phyloP scores from a whole-genome alignment of 2,888 invertebrate species.

The Heliconius sara region DNA sequence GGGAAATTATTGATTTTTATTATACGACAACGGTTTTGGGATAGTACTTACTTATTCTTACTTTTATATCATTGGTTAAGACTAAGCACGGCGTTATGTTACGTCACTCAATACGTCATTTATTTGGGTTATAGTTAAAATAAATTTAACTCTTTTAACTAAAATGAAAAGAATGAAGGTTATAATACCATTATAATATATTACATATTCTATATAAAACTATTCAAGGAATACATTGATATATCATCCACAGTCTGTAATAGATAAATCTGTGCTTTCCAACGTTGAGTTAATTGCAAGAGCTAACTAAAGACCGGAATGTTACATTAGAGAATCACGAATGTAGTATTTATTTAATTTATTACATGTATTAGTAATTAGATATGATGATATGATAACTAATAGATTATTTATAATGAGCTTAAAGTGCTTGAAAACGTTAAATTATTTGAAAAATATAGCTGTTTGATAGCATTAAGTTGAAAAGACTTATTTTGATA shows the following conservation, averaged over 20 bases:
- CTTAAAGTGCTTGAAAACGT: background rate
- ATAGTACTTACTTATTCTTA: too few species aligned
- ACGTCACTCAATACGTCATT: too few species aligned
- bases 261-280: conserved; percentile 40
- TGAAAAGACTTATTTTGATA: background rate
- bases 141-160: too few species aligned
- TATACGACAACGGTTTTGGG: background rate
- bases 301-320: conserved; percentile 33
- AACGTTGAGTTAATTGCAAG: conserved; percentile 39
- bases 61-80: too few species aligned
- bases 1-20: background rate
- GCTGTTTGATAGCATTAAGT: background rate
- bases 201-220: background rate
- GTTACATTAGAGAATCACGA: conserved; percentile 26
- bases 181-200: background rate
- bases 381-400: conserved; percentile 21
- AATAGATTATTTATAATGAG: background rate
- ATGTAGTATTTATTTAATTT: conserved; percentile 20
- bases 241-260: background rate
- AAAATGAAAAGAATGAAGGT: background rate
- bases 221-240: conserved; percentile 2
- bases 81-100: too few species aligned
- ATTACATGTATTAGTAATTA: conserved; percentile 14
- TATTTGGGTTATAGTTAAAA: too few species aligned
- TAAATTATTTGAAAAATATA: background rate